Evolutionary conservation across 2,797 vertebrate species (phyloP), one percentile per base, ranked within the genome.

Genomic region (Lates japonicus): DNA sequence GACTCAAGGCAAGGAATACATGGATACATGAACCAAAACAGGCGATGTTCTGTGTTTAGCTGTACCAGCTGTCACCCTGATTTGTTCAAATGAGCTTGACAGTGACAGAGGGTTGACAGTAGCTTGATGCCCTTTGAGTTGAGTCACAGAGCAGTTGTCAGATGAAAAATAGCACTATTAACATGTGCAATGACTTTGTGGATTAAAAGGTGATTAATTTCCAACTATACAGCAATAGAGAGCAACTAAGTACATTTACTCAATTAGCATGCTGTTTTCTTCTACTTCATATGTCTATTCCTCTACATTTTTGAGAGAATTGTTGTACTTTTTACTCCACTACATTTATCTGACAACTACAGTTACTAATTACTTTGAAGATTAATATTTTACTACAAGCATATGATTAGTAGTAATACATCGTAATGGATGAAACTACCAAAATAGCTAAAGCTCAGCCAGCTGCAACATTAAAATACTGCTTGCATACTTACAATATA

Each of bases 21-120:
- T 44, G 17, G 22, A 74, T 54, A 46, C 2, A 19, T 0, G 42
- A 44, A 46, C 64, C 19, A 29, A 54, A 77, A 48, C 52, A 48
- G 37, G 42, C n/a, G 19, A 58, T 51, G 44, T 31, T 10, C 9
- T 12, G n/a, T 58, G 64, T 69, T 74, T 4, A 48, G 19, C 35
- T 7, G 42, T 0, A 39, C 12, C 35, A 29, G 54, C 29, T 31
- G 64, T 80, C 70, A 44, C 42, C 68, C 55, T n/a, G 70, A 71
- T 73, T 67, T 55, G 55, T 10, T 68, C 11, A 44, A 31, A 59
- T 39, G 58, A 68, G 48, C 17, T 19, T 61, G 77, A 75, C 64
- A 67, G 14, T 71, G 67, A 81, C 54, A 52, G 35, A 55, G 25
- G 57, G 49, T 7, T 69, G 54, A 74, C 68, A 69, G 74, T 49